Evolutionary conservation across 2,797 vertebrate species (phyloP), one percentile per base, ranked within the genome.

Genomic region (Parambassis ranga): DNA sequence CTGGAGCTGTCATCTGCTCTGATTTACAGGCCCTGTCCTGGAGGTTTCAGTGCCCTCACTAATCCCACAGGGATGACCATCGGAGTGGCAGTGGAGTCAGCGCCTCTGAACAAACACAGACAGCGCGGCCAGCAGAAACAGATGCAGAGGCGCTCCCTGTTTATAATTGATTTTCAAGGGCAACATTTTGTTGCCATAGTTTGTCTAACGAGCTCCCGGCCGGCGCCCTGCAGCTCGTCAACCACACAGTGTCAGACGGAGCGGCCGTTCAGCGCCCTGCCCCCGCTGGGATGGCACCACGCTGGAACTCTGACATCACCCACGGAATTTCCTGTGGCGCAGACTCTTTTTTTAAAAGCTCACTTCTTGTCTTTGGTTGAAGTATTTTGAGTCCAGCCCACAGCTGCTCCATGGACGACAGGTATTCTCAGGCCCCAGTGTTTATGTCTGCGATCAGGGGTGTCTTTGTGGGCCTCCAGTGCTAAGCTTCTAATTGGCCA

Each of bases 151-250:
- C 39, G 46, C 66, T 82, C 74, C 49, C 75, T 84, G 88, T 85
- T 92, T 90, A 85, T 89, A 93, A 93, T 92, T 92, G 90, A 93
- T 94, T 91, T 92, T 91, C 90, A 92, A 91, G 89, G 91, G 84
- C 84, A 88, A 65, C 71, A 70, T 89, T 78, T 90, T 89, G 86
- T 91, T 91, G 89, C 91, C 90, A 90, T 77, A 89, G 89, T 89
- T 88, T 82, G 89, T 86, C 89, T 92, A 92, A 94, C 85, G 64
- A 93, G 89, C 68, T 63, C 39, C 68, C 28, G 87, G 59, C 90
- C 88, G 91, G 90, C 80, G 82, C 89, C 88, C 84, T 80, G 71
- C 69, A 75, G 81, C 89, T 88, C 48, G 33, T 91, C 85, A 87
- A 87, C 76, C 58, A 8, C 31, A 16, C 57, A 66, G 75, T 69